Evolutionary conservation across 2,888 invertebrate species (phyloP).

Genomic region (Andrena marginata): DNA sequence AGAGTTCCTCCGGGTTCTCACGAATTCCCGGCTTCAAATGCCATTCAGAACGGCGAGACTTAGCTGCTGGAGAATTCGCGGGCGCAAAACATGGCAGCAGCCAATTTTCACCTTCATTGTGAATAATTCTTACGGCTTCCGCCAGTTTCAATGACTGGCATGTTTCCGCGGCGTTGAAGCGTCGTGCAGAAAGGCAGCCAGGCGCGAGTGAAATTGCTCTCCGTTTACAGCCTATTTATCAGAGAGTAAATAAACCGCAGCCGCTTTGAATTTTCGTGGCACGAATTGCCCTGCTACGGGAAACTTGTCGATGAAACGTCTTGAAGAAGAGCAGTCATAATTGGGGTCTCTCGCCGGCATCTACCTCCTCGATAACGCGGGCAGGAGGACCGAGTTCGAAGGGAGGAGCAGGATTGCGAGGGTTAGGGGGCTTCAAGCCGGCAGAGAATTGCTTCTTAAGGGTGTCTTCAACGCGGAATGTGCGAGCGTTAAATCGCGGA

Average conservation of each 20-base stretch:
- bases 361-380: conserved; percentile 6
- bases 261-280: background rate
- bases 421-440: background rate
- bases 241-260: conserved; percentile 1
- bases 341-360: conserved; percentile 8
- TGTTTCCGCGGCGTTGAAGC: background rate
- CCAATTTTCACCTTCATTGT: background rate
- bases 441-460: conserved; percentile 4
- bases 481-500: background rate
- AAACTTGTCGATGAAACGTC: conserved; percentile 16
- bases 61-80: background rate
- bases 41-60: background rate
- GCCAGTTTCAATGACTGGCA: background rate
- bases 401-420: background rate
- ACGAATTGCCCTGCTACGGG: background rate
- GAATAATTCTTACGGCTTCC: background rate
- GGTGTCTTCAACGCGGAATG: conserved; percentile 8
- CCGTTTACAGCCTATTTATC: conserved; percentile 6
- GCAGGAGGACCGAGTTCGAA: background rate
- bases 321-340: conserved; percentile 13
- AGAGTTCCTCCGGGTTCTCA: no score
- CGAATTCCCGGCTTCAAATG: background rate
- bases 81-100: background rate
- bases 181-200: background rate
- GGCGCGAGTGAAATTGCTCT: conserved; percentile 12